These are phyloP conservation scores for Telmatherina bonti DNA, from an alignment of 2,797 vertebrate genomes.

Conservation along the genomic window DNA sequence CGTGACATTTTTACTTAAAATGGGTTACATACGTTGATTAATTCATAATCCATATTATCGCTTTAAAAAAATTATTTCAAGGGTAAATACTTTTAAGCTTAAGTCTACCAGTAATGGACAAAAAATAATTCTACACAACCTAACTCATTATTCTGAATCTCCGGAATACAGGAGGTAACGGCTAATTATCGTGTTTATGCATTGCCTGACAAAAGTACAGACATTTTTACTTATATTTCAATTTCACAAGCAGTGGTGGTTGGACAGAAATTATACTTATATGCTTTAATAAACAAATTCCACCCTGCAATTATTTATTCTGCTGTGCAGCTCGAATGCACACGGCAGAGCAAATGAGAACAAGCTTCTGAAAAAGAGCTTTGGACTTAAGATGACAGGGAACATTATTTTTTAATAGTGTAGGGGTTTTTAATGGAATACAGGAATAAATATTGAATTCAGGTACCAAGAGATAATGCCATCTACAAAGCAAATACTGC, in stretches of 20 bases:
- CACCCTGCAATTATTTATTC: conserved; percentile 4
- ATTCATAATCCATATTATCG: neutral
- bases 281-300: conserved; percentile 11
- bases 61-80: neutral
- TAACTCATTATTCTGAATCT: neutral
- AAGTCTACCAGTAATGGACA: neutral
- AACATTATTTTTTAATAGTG: conserved; percentile 28
- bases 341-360: conserved; percentile 8
- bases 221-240: neutral
- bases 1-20: neutral
- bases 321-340: conserved; percentile 1
- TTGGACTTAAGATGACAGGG: conserved; percentile 12
- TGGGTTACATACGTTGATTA: neutral
- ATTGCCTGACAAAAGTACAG: neutral
- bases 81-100: neutral
- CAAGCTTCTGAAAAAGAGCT: conserved; percentile 6
- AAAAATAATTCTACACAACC: neutral
- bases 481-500: neutral
- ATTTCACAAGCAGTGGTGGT: conserved; percentile 2
- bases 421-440: conserved; percentile 1
- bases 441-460: neutral
- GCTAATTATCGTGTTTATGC: neutral
- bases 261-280: too few relatives aligned
- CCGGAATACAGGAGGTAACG: neutral
- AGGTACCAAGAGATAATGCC: neutral